These are phyloP conservation scores for Choreutis nemorana DNA, from an alignment of 2,888 invertebrate species.

Conservation along the genomic window DNA sequence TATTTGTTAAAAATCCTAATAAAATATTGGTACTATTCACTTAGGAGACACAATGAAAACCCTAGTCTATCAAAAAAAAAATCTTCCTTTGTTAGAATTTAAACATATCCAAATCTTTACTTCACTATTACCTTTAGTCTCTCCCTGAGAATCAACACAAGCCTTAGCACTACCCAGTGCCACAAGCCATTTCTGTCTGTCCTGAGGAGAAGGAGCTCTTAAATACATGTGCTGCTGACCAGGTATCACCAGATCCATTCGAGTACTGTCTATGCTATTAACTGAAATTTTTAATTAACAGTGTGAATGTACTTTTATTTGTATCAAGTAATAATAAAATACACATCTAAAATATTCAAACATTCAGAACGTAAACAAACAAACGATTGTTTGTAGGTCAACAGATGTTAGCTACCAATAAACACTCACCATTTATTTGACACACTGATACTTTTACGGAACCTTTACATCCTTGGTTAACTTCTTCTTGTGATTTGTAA, in stretches of 20 bases:
- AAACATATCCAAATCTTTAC: too few species aligned
- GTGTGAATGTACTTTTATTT: too few species aligned
- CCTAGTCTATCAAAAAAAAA: too few species aligned
- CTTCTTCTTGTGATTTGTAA: conserved; percentile 84
- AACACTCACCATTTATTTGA: conserved; percentile 76
- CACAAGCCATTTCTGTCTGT: conserved; percentile 83
- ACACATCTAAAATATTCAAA: too few species aligned
- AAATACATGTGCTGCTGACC: conserved; percentile 85
- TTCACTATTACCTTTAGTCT: conserved; percentile 16
- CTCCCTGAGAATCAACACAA: conserved; percentile 57
- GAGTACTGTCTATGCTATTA: conserved; percentile 72
- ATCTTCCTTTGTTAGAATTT: too few species aligned
- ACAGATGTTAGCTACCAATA: conserved; percentile 1
- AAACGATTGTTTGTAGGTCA: not conserved
- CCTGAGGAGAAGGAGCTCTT: conserved; percentile 77
- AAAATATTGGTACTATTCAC: too few species aligned
- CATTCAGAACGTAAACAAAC: not conserved
- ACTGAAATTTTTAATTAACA: conserved; percentile 50
- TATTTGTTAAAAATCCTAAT: too few species aligned
- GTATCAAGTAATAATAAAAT: too few species aligned
- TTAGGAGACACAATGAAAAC: too few species aligned
- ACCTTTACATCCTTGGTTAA: conserved; percentile 83
- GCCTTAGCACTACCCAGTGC: conserved; percentile 83
- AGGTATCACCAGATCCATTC: conserved; percentile 81
- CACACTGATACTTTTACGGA: conserved; percentile 84